A percentile compares a stretch with the other conserved stretches of the same genome.
Evolutionary conservation across 1,140 invertebrate genomes (phyloP).

Genomic region (Apis laboriosa): DNA sequence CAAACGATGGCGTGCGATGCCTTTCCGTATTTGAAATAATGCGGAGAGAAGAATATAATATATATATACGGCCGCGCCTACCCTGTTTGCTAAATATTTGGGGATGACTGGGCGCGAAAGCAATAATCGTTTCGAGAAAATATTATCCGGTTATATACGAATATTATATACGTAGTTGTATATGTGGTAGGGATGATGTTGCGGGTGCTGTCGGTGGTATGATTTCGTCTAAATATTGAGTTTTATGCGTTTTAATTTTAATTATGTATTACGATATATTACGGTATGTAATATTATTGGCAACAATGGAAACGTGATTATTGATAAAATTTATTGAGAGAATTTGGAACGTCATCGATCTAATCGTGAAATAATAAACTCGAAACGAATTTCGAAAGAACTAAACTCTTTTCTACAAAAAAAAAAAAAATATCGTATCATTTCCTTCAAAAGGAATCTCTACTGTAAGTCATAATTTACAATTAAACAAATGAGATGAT

Average conservation of each 20-base stretch:
- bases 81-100: slow-evolving; percentile 36
- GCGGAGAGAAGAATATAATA: neutral
- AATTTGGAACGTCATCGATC: neutral
- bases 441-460: neutral
- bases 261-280: too few relatives aligned
- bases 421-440: neutral
- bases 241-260: too few relatives aligned
- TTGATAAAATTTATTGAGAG: neutral
- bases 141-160: neutral
- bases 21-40: slow-evolving; percentile 30
- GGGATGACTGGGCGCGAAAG: neutral
- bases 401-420: neutral
- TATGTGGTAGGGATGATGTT: neutral
- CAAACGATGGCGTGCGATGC: slow-evolving; percentile 31
- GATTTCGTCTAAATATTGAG: too few relatives aligned
- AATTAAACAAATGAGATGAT: neutral
- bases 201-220: neutral
- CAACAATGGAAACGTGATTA: neutral
- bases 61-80: neutral
- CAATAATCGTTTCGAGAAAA: slow-evolving; percentile 35
- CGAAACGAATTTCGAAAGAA: too few relatives aligned
- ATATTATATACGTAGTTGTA: too few relatives aligned
- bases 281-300: too few relatives aligned
- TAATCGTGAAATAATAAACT: too few relatives aligned
- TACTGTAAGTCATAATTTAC: too few relatives aligned